phyloP scores from a whole-genome alignment of 2,797 vertebrate genomes.

The Pristis pectinata region DNA sequence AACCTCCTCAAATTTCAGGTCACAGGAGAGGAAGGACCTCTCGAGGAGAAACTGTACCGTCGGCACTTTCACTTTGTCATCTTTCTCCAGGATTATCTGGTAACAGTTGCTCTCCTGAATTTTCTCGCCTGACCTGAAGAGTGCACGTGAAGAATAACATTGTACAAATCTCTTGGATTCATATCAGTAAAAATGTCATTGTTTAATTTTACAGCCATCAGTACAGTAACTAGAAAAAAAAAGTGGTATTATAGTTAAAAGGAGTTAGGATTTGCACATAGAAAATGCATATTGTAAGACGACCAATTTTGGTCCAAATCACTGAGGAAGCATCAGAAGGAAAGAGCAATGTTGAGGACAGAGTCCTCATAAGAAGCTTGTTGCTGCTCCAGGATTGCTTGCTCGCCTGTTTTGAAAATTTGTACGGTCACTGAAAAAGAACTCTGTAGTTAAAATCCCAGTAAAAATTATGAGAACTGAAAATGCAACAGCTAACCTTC shows the following conservation, averaged over 20 bases:
- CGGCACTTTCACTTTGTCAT: constrained; percentile 56
- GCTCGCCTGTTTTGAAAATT: neutral
- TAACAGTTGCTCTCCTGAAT: constrained; percentile 64
- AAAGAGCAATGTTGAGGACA: neutral
- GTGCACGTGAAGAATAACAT: neutral
- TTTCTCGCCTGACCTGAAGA: constrained; percentile 54
- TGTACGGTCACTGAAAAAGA: neutral
- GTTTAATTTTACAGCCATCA: neutral
- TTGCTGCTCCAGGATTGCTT: neutral
- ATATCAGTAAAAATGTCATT: neutral
- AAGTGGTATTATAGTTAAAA: neutral
- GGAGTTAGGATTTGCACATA: neutral
- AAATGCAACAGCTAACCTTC: neutral
- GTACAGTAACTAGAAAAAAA: neutral
- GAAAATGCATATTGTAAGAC: neutral
- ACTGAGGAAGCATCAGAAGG: neutral
- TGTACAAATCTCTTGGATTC: neutral
- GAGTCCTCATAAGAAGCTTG: neutral
- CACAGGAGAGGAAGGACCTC: constrained; percentile 61
- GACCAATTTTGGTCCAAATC: too few relatives aligned
- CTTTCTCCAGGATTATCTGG: constrained; percentile 69
- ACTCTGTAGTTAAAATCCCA: neutral
- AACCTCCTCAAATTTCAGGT: constrained; percentile 70
- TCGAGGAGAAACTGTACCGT: constrained; percentile 69
- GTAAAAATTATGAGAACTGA: neutral